Base-by-base conservation (phyloP, 2,797 vertebrate genomes). In the Sus cebifrons region DNA sequence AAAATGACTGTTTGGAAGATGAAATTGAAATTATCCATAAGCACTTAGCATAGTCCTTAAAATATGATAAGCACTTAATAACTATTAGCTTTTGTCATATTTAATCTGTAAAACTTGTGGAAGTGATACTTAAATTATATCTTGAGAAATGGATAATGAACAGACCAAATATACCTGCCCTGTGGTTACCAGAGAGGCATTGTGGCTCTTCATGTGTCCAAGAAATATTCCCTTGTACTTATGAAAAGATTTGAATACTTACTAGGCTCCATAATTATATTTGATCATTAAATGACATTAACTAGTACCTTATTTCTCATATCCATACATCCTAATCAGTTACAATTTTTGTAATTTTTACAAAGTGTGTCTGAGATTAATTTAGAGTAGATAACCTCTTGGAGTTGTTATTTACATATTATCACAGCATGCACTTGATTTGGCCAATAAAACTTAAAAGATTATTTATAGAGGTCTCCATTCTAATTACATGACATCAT, bases 1-100 rank as follows among this genome's bases (percentile, higher is more conserved):
- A 67, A 78, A 95, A 70, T 64, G 14, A 20, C 32, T 49, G 23
- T 77, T 74, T 20, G 2, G 3, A 89, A 60, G 32, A 75, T 75
- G 92, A n/a, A 87, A 62, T 84, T 84, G 23, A 70, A 86, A 83
- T 70, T 67, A 89, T 77, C 23, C 12, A 18, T 21, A 81, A 86
- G 54, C 65, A 64, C 29, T 54, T 85, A 81, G 16, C 67, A 40
- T 44, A 56, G 7, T 60, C 6, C 21, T 87, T 77, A 85, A 83
- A 71, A 54, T 90, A 85, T 36, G 29, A 6, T 32, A 92, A 93
- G 20, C 15, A 82, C 6, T 77, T 88, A 77, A 3, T 56, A 83
- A n/a, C 49, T 44, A 6, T 82, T 70, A 78, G 5, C 18, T 17
- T n/a, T 29, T 92, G 11, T 82, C 60, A 68, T 16, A 65, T 71